Base-by-base conservation (phyloP, 2,113 vertebrate species). In the Rhodinocichla rosea region DNA sequence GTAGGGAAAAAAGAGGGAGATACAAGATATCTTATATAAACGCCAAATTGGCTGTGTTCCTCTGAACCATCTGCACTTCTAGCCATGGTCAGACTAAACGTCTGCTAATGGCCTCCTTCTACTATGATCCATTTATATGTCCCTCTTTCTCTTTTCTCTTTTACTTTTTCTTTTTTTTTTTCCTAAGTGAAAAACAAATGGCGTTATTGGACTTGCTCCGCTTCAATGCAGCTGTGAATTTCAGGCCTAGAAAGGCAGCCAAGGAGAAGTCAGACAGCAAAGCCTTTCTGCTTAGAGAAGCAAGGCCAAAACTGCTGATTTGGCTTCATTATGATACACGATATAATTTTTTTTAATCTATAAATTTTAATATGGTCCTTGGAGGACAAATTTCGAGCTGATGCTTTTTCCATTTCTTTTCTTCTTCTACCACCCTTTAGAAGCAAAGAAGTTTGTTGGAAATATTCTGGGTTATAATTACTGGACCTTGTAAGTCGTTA, bases 31-130 rank as follows among this genome's bases (percentile, higher is more conserved):
- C 84, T 97, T 97, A 96, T 39, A 85, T 95, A 97, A 98, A 95
- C 16, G 76, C 95, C 96, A 97, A 96, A 91, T 97, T 98, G 98
- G 98, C 97, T 63, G 62, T 65, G 16, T 94, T 98, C 97, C 97
- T 96, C 95, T 93, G 90, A 97, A 96, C 97, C 97, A 98, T 98
- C 97, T 98, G 98, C 87, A 95, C 92, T 94, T 96, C 96, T 91
- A 94, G 9, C 91, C 92, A 69, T 90, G 95, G 97, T 97, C 97
- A 97, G 97, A 96, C 97, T 96, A 94, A 97, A 96, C 94, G 96
- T 97, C 97, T 98, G 95, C 93, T 98, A 97, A 97, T 97, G 89
- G 93, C 45, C 32, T 20, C 40, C 94, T 96, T 97, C 95, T 97
- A 94, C 87, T 92, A 6, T 53, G 56, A 97, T 93, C 93, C 97